Conservation (phyloP, 2,888 invertebrate genomes). For the Acanthosoma haemorrhoidale region DNA sequence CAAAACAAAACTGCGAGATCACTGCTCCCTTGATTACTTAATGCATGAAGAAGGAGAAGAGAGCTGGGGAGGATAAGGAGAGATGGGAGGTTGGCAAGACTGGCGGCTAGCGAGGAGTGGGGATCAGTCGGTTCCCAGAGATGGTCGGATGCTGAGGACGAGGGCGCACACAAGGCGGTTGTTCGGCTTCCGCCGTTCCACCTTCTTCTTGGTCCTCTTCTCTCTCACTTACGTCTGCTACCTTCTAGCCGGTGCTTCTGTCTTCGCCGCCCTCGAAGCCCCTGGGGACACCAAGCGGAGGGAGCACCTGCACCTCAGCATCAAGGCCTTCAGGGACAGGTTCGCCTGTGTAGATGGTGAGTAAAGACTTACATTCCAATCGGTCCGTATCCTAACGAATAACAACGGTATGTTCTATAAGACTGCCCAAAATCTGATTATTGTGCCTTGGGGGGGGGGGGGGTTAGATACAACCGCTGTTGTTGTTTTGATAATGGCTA, state of each 20-base stretch:
- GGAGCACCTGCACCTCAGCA: conserved; percentile 51
- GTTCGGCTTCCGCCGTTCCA: conserved; percentile 54
- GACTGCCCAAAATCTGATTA: too few species aligned
- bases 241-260: conserved; percentile 59
- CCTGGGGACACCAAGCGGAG: conserved; percentile 57
- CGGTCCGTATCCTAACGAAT: too few species aligned
- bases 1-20: too few species aligned
- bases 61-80: neutral
- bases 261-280: conserved; percentile 62
- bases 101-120: neutral
- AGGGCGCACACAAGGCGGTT: conserved; percentile 43
- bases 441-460: too few species aligned
- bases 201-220: conserved; percentile 53
- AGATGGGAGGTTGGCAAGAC: neutral
- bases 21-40: too few species aligned
- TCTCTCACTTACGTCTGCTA: conserved; percentile 57
- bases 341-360: conserved; percentile 61
- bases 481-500: too few species aligned
- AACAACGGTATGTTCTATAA: too few species aligned
- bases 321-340: conserved; percentile 53
- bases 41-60: neutral
- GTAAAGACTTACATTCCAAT: too few species aligned
- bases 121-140: neutral
- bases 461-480: too few species aligned
- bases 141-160: conserved; percentile 25